Evolutionary conservation across 2,797 vertebrate species (phyloP).

Genomic region (Chromis chromis): DNA sequence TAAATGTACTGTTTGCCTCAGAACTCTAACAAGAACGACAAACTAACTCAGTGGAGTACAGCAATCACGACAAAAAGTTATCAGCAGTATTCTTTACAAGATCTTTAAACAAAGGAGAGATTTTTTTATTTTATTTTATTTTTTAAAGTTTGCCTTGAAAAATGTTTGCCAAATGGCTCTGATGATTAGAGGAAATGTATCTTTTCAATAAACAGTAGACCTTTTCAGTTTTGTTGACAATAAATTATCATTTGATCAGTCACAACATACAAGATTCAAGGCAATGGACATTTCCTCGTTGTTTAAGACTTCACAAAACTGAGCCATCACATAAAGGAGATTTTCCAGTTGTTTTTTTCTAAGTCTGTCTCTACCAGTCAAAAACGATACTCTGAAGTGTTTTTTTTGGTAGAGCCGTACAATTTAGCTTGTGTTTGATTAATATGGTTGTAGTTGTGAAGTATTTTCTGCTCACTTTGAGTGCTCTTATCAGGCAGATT

Average conservation of each 20-base stretch:
- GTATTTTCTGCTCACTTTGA: neutral
- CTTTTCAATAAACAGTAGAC: too few species aligned
- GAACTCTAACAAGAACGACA: neutral
- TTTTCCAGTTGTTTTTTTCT: neutral
- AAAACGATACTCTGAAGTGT: neutral
- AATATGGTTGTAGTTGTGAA: neutral
- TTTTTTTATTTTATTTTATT: too few species aligned
- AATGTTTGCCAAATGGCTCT: neutral
- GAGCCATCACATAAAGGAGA: neutral
- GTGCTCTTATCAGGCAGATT: neutral
- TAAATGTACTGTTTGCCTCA: neutral
- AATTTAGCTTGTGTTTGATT: neutral
- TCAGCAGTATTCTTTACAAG: too few species aligned
- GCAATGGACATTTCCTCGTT: neutral
- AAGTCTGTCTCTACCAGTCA: too few species aligned
- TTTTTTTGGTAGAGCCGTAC: neutral
- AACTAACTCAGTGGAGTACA: neutral
- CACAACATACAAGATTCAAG: neutral
- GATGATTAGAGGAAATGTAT: neutral
- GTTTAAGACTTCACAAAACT: neutral
- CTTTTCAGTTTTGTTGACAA: too few species aligned
- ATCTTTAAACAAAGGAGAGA: constrained; percentile 5
- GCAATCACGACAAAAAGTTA: neutral
- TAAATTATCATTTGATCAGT: neutral
- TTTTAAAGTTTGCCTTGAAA: neutral